Evolutionary conservation across 53 echinoderm and acorn worm species (phyloP), one percentile per base, ranked within the genome.

Genomic region (Zoroaster sp.): DNA sequence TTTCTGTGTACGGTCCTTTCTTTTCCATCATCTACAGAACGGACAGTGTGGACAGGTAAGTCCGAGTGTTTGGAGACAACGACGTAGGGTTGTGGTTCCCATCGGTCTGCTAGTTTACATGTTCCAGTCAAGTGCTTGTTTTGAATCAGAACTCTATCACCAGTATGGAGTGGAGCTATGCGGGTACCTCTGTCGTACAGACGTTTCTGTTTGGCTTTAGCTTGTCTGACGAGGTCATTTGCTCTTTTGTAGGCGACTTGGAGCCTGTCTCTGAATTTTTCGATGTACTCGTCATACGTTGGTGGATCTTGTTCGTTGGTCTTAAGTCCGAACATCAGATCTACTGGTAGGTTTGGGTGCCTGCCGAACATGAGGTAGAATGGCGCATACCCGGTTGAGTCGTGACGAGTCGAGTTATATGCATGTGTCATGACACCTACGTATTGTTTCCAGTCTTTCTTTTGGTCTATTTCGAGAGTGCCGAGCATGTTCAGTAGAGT

Each of bases 401-500:
- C 67, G 42, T 88, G 77, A 7, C 32, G 17, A 20, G 88, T 89
- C 4, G 42, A 78, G 1, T 71, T 89, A 46, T 89, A 78, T 1
- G 89, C 89, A 73, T 79, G 87, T 0, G 87, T 79, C 70, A 91
- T 68, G 13, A 87, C 44, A 69, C 76, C 41, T 1, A 91, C 87
- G 38, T 78, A 44, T 33, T 53, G 72, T 59, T 77, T 86, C 91
- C 87, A 91, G 43, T 83, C 18, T 12, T 33, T 31, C 74, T 91
- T 91, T 39, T 91, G 65, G 11, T 69, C 78, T 14, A 36, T 40
- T n/a, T 77, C 69, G 4, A 91, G 76, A 21, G 87, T 87, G 4
- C 91, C 91, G 1, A 87, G 30, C 87, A 87, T 78, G 13, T 77
- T 91, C 13, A 87, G 72, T n/a, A 90, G 54, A 0, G 91, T 91